Conservation (phyloP, 92 coral and sea anemone genomes). For the Bergia puertoricense region DNA sequence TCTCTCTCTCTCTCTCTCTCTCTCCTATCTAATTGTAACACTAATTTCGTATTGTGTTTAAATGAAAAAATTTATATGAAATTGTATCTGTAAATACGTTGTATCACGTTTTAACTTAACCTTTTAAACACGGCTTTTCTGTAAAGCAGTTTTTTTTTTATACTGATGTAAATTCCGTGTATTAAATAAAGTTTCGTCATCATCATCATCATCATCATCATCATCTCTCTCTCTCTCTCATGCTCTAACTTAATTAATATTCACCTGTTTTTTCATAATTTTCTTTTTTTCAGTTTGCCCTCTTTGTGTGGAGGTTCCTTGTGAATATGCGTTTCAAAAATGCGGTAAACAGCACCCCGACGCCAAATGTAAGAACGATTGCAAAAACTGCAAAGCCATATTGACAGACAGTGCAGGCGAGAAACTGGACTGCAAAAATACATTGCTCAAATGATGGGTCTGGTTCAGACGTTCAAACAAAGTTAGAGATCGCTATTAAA, state of each 20-base stretch:
- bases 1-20: too few species aligned
- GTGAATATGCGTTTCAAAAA: background rate
- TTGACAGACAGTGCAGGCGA: constrained; percentile 5
- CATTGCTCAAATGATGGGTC: background rate
- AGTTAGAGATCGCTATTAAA: background rate
- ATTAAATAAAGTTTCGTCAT: too few species aligned
- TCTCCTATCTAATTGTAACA: too few species aligned
- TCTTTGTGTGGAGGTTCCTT: background rate
- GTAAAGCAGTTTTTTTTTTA: too few species aligned
- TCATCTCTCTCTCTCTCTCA: too few species aligned
- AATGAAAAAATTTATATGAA: too few species aligned
- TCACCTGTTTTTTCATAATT: background rate
- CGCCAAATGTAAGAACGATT: background rate
- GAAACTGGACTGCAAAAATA: background rate
- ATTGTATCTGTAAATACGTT: too few species aligned
- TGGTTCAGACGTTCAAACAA: background rate
- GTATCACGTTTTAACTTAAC: too few species aligned
- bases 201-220: too few species aligned
- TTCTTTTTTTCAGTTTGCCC: background rate
- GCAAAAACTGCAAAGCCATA: background rate
- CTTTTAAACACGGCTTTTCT: too few species aligned
- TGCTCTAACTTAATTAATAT: background rate
- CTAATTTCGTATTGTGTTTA: too few species aligned
- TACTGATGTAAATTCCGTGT: too few species aligned
- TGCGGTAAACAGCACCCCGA: background rate